Base-by-base conservation (phyloP, 2,888 invertebrate genomes). In the Catonia carolina region DNA sequence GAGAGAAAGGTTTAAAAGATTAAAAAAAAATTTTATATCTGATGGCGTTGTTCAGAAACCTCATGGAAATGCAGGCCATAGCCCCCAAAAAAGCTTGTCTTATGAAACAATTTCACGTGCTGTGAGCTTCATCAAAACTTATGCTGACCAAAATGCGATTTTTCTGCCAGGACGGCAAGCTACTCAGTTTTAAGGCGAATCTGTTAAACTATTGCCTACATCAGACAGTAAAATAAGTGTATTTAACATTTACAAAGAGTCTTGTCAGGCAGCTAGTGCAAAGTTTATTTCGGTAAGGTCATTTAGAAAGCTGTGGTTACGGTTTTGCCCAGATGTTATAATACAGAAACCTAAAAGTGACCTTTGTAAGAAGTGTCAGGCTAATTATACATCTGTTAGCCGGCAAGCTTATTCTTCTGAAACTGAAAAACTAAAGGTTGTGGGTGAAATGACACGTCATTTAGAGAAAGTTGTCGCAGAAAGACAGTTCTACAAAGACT, bases 1-100 rank as follows among this genome's bases (percentile, higher is more conserved):
- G 6, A 18, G 42, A 18, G 42, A 42, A 42, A 42, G 42, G 23
- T 42, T 42, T 17, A 42, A 42, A 20, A 42, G 42, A 8, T 18
- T 42, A n/a, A 42, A 42, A 18, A 42, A 20, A 42, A 42, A 22
- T 18, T 42, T 15, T 8, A 17, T 42, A 6, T 3, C 20, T 42
- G 42, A 42, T 18, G 42, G 42, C 20, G 20, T 42, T 22, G 42
- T 42, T 18, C 18, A n/a, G 17, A 42, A 20, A 42, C 22, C 20
- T n/a, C 42, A 42, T 42, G 20, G 42, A 2, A 42, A 42, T 18
- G 20, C 42, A 18, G 42, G 42, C n/a, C 42, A 20, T 20, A 42
- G 20, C 42, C 42, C 42, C 17, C 17, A 42, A n/a, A 15, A 23
- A n/a, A n/a, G 18, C 15, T 42, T 42, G 39, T 6, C 17, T 20